Percentiles rank a stretch among this genome's conserved stretches.
These are phyloP conservation scores for Hydrotaea diabolus DNA, from an alignment of 2,888 invertebrate genomes.

Conservation along the genomic window DNA sequence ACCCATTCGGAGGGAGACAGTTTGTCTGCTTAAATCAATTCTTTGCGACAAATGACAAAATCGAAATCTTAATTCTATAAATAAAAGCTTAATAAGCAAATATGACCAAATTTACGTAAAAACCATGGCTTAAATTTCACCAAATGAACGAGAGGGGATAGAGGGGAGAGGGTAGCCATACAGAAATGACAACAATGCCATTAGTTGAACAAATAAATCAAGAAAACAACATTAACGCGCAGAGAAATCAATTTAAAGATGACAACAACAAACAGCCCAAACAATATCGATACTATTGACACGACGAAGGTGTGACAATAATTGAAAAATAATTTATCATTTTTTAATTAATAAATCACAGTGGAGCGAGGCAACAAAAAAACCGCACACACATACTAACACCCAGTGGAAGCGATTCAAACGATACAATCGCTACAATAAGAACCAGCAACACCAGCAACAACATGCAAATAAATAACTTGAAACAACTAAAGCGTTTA, in stretches of 20 bases:
- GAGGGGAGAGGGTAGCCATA: neutral
- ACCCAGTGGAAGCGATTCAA: neutral
- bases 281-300: constrained; percentile 50
- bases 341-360: constrained; percentile 65
- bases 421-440: neutral
- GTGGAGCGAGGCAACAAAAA: neutral
- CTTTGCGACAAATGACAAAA: constrained; percentile 48
- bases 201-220: constrained; percentile 59
- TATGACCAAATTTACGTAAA: neutral
- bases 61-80: constrained; percentile 23
- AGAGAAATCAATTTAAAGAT: constrained; percentile 40
- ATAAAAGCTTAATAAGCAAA: constrained; percentile 9
- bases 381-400: constrained; percentile 9
- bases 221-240: constrained; percentile 16
- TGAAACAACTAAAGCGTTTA: constrained; percentile 42
- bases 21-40: constrained; percentile 45
- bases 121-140: constrained; percentile 39
- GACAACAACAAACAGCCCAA: constrained; percentile 41
- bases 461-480: constrained; percentile 44
- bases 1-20: constrained; percentile 43
- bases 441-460: neutral
- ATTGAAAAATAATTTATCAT: constrained; percentile 68
- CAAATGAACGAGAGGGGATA: neutral
- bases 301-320: constrained; percentile 66
- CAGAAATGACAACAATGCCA: constrained; percentile 41